Percentiles rank a stretch among this genome's conserved stretches.
phyloP scores from a whole-genome alignment of 2,113 vertebrate species.

The Xiphophorus maculatus region DNA sequence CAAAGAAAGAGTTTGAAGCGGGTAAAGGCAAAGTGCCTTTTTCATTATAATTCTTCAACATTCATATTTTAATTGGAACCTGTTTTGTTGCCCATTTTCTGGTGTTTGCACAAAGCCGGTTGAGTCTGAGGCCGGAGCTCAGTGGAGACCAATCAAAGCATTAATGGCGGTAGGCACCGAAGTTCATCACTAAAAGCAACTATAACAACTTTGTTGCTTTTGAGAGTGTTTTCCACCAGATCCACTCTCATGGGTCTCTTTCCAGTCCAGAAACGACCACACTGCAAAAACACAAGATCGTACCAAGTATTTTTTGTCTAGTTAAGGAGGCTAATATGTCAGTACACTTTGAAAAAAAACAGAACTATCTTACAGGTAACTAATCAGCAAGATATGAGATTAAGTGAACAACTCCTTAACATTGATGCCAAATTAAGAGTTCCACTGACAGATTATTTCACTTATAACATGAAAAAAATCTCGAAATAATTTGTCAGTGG shows the following conservation, averaged over 20 bases:
- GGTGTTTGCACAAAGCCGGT: slow-evolving; percentile 51
- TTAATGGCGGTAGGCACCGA: slow-evolving; percentile 58
- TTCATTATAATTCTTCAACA: slow-evolving; percentile 24
- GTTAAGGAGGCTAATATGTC: too few species aligned
- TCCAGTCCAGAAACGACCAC: slow-evolving; percentile 40
- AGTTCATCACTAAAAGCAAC: slow-evolving; percentile 41
- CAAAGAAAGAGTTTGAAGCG: slow-evolving; percentile 14
- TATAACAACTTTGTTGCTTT: slow-evolving; percentile 23
- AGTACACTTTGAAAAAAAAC: too few species aligned
- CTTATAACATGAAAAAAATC: too few species aligned
- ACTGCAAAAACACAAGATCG: slow-evolving; percentile 18
- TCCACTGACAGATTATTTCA: too few species aligned
- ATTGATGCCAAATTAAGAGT: too few species aligned
- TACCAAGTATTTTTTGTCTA: too few species aligned
- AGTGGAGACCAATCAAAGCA: slow-evolving; percentile 47
- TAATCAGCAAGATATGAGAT: too few species aligned
- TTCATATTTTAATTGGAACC: slow-evolving; percentile 41
- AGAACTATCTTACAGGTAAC: too few species aligned
- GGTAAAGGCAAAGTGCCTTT: slow-evolving; percentile 22
- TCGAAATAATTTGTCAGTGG: too few species aligned
- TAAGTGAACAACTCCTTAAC: too few species aligned
- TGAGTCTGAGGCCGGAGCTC: slow-evolving; percentile 38
- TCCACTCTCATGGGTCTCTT: slow-evolving; percentile 19
- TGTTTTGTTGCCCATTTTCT: slow-evolving; percentile 56
- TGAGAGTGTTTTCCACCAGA: slow-evolving; percentile 27